These are phyloP conservation scores for Steinernema hermaphroditum DNA, from an alignment of 2,888 invertebrate genomes.

Conservation along the genomic window DNA sequence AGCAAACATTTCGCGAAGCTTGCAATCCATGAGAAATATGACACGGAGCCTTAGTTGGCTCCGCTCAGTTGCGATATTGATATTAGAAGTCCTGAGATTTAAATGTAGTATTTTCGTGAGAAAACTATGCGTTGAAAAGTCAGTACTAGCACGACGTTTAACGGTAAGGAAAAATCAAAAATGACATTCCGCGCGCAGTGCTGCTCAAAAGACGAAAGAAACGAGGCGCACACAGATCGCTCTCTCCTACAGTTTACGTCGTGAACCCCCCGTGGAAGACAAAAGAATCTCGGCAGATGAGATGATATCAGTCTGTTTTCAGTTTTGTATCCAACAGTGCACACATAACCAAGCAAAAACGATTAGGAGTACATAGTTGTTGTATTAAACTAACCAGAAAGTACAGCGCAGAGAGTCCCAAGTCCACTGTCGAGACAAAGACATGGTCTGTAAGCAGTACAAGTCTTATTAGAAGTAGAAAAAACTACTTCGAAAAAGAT, in stretches of 20 bases:
- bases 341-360: no score
- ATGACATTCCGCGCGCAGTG: conserved; percentile 10
- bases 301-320: neutral
- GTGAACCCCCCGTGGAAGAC: neutral
- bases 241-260: neutral
- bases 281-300: neutral
- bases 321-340: no score
- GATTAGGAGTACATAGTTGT: neutral
- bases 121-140: no score
- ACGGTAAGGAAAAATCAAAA: no score
- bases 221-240: neutral
- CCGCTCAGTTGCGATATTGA: no score
- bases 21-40: conserved; percentile 21
- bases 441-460: conserved; percentile 13
- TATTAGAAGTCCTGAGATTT: no score
- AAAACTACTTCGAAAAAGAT: neutral
- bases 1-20: conserved; percentile 21
- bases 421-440: conserved; percentile 22
- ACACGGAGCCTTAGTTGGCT: neutral
- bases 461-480: neutral
- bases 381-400: conserved; percentile 2
- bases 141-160: no score
- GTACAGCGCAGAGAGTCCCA: conserved; percentile 11
- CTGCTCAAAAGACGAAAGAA: neutral
- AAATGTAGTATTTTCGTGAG: no score